Evolutionary conservation across 2,113 vertebrate species (phyloP).

Genomic region (Daphoenositta chrysoptera): DNA sequence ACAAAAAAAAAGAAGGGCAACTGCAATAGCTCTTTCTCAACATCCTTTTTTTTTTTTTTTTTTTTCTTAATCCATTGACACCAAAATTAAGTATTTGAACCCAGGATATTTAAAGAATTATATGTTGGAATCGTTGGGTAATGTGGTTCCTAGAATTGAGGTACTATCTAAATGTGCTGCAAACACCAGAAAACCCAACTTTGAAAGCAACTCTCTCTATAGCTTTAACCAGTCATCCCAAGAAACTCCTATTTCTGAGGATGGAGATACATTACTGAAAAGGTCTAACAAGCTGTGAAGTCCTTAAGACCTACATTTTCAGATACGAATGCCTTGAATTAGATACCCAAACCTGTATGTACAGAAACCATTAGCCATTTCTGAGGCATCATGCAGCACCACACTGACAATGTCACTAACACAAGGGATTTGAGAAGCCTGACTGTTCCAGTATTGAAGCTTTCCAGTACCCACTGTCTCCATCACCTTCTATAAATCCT

Average conservation of each 20-base stretch:
- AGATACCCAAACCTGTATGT: background rate
- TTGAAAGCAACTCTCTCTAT: background rate
- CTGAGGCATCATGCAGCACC: background rate
- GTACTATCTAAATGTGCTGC: background rate
- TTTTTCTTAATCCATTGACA: background rate
- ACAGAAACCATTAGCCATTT: background rate
- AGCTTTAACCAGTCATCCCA: background rate
- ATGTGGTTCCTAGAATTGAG: background rate
- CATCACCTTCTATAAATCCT: background rate
- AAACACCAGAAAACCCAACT: background rate
- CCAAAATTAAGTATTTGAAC: background rate
- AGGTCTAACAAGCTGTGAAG: background rate
- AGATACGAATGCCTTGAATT: background rate
- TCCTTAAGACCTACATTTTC: background rate
- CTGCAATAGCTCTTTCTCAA: background rate
- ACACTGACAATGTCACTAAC: background rate
- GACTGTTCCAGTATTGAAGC: background rate
- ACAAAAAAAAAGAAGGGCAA: background rate
- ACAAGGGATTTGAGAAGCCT: background rate
- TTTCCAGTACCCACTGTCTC: background rate
- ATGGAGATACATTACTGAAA: background rate
- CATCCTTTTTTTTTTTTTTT: background rate
- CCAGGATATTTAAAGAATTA: background rate
- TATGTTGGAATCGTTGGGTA: background rate
- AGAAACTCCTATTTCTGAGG: background rate